Percentiles rank a stretch among this genome's conserved stretches.
These are phyloP conservation scores for Bombus confusus DNA, from an alignment of 1,140 invertebrate species.

Conservation along the genomic window DNA sequence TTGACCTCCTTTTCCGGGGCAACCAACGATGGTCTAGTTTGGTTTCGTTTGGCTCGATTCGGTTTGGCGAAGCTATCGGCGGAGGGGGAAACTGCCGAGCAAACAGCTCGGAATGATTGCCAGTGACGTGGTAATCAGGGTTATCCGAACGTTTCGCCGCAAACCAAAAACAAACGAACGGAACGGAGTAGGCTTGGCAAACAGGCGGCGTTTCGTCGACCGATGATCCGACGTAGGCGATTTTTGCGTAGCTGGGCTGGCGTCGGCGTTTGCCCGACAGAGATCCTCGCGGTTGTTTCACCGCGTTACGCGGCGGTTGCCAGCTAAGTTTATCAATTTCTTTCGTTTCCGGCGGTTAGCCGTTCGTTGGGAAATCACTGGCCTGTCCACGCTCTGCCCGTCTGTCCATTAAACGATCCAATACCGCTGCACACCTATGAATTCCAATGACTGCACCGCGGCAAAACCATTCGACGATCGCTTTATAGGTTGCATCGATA, in stretches of 20 bases:
- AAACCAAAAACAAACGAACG: conserved; percentile 61
- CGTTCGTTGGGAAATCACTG: too few species aligned
- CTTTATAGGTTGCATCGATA: not conserved
- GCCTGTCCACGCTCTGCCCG: not conserved
- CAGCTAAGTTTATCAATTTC: conserved; percentile 15
- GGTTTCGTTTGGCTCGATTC: not conserved
- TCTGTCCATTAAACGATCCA: not conserved
- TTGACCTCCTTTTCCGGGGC: not conserved
- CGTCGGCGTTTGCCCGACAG: conserved; percentile 1
- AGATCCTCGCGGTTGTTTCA: conserved; percentile 14
- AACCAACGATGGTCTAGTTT: not conserved
- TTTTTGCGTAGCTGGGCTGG: not conserved
- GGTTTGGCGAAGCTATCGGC: not conserved
- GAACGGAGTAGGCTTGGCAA: conserved; percentile 54
- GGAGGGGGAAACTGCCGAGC: conserved; percentile 21
- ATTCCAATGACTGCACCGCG: not conserved
- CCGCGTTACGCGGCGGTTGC: conserved; percentile 4
- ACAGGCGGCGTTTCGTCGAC: conserved; percentile 39
- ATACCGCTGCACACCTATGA: not conserved
- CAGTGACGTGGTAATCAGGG: conserved; percentile 50
- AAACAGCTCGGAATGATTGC: conserved; percentile 54
- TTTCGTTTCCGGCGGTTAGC: not conserved
- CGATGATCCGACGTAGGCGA: conserved; percentile 24
- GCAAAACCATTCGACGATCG: not conserved
- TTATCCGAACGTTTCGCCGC: conserved; percentile 61